Evolutionary conservation across 23 tunicate species (phyloP), one percentile per base, ranked within the genome.

Genomic region (Halocynthia aurantium): DNA sequence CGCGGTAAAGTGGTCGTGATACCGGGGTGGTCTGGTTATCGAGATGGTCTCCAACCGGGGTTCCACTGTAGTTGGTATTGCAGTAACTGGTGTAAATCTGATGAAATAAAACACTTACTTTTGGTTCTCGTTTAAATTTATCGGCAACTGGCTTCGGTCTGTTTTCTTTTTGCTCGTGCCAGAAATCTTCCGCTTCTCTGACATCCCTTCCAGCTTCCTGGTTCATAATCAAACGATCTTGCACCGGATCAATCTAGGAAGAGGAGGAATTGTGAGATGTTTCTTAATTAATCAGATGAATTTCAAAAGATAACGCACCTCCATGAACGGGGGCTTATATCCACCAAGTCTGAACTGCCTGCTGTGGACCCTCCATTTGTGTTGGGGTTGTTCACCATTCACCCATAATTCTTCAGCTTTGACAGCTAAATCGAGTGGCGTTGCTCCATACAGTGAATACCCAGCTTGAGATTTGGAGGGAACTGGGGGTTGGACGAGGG

Each of bases 181-280:
- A 89, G 55, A 85, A 79, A 15, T 89, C 96, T 6, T 85, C 77
- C 1, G 96, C 87, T 44, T 89, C 96, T 52, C 96, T 58, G 52
- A 89, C 78, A 62, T 89, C 96, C 40, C 87, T 75, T 31, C 96
- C 96, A 44, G 96, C 79, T 61, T 89, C 96, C 11, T 83, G 82
- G 72, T 78, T 84, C 88, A 85, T 78, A 18, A 89, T 53, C 76
- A 83, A 55, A 53, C 83, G 75, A 62, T 72, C 75, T 49, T 85
- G 84, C 66, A 65, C 5, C 7, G 88, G 88, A 51, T 84, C 88
- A 52, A 84, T 55, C 88, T 84, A 20, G 63, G 50, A 8, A 77
- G 51, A 13, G 49, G 12, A 72, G 63, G 17, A 72, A 52, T 11
- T 12, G 19, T 68, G 13, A 12, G 49, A 17, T 31, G 44, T 31